Evolutionary conservation across 2,797 vertebrate genomes (phyloP).

Genomic region (Melanitta fusca): DNA sequence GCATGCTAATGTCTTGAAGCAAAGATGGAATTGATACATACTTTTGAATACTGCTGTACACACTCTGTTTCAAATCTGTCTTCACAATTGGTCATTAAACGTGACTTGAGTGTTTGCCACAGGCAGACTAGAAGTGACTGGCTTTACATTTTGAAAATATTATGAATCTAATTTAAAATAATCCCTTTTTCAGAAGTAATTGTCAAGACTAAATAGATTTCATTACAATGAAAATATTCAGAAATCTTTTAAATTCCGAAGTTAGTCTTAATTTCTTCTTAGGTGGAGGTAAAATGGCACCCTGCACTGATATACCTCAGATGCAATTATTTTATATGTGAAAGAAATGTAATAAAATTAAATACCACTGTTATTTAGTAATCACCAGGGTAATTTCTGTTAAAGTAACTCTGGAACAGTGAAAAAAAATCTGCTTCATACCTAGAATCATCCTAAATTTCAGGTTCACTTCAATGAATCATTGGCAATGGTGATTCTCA

Average conservation of each 20-base stretch:
- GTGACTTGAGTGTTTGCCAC: not conserved
- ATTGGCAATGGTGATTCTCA: constrained; percentile 10
- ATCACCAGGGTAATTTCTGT: not conserved
- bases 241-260: not conserved
- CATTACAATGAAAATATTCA: not conserved
- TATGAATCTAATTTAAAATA: not conserved
- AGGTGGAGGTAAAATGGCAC: not conserved
- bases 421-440: not conserved
- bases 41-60: not conserved
- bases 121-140: not conserved
- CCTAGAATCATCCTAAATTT: not conserved
- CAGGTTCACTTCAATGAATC: not conserved
- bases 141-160: not conserved
- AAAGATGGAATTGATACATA: not conserved
- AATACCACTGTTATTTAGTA: not conserved
- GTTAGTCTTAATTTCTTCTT: not conserved
- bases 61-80: not conserved
- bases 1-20: not conserved
- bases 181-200: not conserved
- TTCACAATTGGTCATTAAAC: not conserved
- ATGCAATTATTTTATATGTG: not conserved
- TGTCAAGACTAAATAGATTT: not conserved
- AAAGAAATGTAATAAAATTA: not conserved
- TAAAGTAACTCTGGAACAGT: not conserved
- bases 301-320: not conserved